Percentiles rank a stretch among this genome's conserved stretches.
phyloP scores from a whole-genome alignment of 2,113 vertebrate species.

The Triplophysa rosa region DNA sequence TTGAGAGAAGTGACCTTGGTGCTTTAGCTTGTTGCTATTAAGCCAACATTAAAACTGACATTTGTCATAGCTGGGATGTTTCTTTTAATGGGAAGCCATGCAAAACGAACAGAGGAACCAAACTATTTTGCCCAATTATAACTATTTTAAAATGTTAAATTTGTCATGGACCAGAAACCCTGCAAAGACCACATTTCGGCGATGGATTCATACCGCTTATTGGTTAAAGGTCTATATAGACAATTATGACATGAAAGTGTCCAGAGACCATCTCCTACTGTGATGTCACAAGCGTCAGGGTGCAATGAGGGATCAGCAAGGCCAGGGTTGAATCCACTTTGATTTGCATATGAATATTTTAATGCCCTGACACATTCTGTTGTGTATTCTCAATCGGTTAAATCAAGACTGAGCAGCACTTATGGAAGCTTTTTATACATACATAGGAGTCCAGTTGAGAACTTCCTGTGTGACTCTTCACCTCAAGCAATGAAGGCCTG shows the following conservation, averaged over 20 bases:
- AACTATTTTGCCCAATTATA: constrained; percentile 17
- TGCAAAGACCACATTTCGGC: constrained; percentile 21
- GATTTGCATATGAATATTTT: constrained; percentile 47
- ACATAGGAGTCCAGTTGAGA: not conserved
- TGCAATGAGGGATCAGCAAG: constrained; percentile 35
- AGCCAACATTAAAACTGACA: constrained; percentile 21
- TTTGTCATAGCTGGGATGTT: constrained; percentile 24
- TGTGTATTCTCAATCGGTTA: not conserved
- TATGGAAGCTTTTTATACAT: constrained; percentile 6
- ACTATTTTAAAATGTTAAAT: constrained; percentile 25
- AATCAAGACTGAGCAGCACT: not conserved
- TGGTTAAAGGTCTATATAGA: constrained; percentile 11
- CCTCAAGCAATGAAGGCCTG: not conserved
- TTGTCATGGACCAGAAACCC: constrained; percentile 15
- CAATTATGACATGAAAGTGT: constrained; percentile 43
- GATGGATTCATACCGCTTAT: constrained; percentile 35
- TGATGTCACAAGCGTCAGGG: constrained; percentile 43
- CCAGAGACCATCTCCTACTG: constrained; percentile 44
- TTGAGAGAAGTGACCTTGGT: constrained; percentile 37
- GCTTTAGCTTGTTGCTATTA: constrained; percentile 30
- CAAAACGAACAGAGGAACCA: constrained; percentile 3
- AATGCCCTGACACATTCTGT: constrained; percentile 32
- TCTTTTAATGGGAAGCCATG: constrained; percentile 10
- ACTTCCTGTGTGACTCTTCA: not conserved
- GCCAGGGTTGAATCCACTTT: constrained; percentile 52